Evolutionary conservation across 2,888 invertebrate genomes (phyloP).

Genomic region (Pseudococcus viburni): DNA sequence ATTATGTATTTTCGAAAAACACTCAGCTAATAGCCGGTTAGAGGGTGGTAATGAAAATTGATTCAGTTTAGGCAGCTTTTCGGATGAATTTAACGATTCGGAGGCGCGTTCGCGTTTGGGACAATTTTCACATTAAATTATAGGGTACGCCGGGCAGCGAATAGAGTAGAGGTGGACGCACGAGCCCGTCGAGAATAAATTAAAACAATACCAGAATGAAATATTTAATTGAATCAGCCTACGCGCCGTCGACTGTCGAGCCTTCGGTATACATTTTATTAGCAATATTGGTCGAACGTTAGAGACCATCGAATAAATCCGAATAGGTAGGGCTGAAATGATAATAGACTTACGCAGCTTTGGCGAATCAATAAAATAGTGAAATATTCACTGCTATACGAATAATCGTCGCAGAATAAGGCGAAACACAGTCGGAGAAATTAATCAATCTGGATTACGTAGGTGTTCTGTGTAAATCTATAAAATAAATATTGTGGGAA

Average conservation of each 20-base stretch:
- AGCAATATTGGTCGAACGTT: background rate
- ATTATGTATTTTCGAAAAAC: slow-evolving; percentile 16
- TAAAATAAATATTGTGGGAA: background rate
- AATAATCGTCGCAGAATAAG: background rate
- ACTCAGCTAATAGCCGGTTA: slow-evolving; percentile 3
- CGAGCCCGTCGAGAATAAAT: slow-evolving; percentile 33
- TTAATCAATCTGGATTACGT: slow-evolving; percentile 36
- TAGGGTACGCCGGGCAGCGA: background rate
- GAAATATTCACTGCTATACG: background rate
- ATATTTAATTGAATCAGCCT: slow-evolving; percentile 50
- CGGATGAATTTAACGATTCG: slow-evolving; percentile 6
- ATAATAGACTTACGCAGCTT: slow-evolving; percentile 29
- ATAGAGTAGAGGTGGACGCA: background rate
- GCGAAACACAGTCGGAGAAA: background rate
- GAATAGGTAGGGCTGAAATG: background rate
- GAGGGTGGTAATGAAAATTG: slow-evolving; percentile 31
- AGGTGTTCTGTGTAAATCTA: background rate
- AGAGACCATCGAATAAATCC: slow-evolving; percentile 30
- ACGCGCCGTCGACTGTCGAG: background rate
- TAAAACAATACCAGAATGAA: slow-evolving; percentile 38
- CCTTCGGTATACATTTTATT: slow-evolving; percentile 18
- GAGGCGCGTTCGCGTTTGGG: background rate
- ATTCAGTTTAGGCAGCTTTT: slow-evolving; percentile 44
- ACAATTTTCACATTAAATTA: slow-evolving; percentile 36
- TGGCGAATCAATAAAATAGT: slow-evolving; percentile 32